Evolutionary conservation across 2,113 vertebrate genomes (phyloP).

Genomic region (Oplegnathus fasciatus): DNA sequence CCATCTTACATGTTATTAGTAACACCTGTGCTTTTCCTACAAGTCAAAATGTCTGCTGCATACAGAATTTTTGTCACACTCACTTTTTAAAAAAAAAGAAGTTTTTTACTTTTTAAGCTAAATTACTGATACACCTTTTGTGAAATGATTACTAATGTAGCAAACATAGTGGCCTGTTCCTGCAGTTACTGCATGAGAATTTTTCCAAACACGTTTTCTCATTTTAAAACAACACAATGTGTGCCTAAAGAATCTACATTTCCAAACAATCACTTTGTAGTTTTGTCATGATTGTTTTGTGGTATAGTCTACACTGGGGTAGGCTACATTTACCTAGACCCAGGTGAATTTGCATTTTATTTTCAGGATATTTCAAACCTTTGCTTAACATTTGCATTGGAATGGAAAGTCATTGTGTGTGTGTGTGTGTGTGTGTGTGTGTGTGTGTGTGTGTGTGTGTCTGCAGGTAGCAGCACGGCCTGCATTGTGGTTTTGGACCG

Average conservation of each 20-base stretch:
- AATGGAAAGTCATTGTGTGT: neutral
- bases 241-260: neutral
- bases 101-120: too few relatives aligned
- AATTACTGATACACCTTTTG: too few relatives aligned
- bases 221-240: neutral
- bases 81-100: neutral
- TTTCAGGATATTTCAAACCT: neutral
- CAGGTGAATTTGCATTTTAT: neutral
- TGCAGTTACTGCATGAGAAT: neutral
- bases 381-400: constrained; percentile 16
- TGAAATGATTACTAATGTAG: too few relatives aligned
- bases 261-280: neutral
- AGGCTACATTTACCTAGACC: neutral
- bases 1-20: neutral
- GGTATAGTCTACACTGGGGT: too few relatives aligned
- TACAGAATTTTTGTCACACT: neutral
- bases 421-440: neutral
- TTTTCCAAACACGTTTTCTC: neutral
- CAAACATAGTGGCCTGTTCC: too few relatives aligned
- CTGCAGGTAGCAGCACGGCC: constrained; percentile 94
- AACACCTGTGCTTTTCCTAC: neutral
- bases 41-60: neutral
- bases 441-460: neutral
- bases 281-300: neutral
- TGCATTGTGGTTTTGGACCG: constrained; percentile 94